These are phyloP conservation scores for Brachyopa scutellaris DNA, from an alignment of 2,888 invertebrate genomes.

Conservation along the genomic window DNA sequence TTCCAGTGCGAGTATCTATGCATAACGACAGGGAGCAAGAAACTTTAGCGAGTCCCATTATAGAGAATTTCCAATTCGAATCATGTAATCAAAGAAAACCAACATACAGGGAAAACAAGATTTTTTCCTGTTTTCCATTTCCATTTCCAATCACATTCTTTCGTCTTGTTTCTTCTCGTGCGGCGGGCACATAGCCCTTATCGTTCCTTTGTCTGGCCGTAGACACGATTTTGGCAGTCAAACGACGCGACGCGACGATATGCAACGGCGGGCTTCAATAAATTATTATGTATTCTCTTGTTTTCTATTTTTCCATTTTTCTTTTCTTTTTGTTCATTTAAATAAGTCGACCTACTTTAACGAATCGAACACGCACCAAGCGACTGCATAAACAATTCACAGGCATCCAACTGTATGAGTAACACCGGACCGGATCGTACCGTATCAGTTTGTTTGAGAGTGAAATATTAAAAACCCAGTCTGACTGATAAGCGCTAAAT, in stretches of 20 bases:
- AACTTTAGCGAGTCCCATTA: conserved; percentile 11
- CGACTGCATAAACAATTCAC: conserved; percentile 26
- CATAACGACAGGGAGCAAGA: conserved; percentile 29
- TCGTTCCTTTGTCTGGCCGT: conserved; percentile 50
- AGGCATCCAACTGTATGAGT: not conserved
- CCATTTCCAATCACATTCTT: not conserved
- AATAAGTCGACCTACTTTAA: conserved; percentile 66
- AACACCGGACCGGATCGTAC: not conserved
- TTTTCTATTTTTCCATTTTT: not conserved
- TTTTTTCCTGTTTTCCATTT: conserved; percentile 31
- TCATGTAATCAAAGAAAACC: conserved; percentile 9
- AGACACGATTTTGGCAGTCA: conserved; percentile 1
- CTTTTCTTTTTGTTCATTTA: conserved; percentile 43
- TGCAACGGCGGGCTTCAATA: conserved; percentile 40
- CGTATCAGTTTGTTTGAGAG: no score
- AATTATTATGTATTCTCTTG: conserved; percentile 41
- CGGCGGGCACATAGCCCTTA: conserved; percentile 4
- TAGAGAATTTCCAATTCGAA: not conserved
- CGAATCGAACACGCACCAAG: conserved; percentile 46
- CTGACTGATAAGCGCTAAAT: conserved; percentile 7
- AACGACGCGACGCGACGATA: not conserved
- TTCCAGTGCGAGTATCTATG: no score
- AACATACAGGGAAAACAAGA: conserved; percentile 22
- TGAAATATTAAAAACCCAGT: not conserved
- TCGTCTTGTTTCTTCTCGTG: not conserved